phyloP scores from a whole-genome alignment of 2,888 invertebrate genomes.

The Lypha dubia region DNA sequence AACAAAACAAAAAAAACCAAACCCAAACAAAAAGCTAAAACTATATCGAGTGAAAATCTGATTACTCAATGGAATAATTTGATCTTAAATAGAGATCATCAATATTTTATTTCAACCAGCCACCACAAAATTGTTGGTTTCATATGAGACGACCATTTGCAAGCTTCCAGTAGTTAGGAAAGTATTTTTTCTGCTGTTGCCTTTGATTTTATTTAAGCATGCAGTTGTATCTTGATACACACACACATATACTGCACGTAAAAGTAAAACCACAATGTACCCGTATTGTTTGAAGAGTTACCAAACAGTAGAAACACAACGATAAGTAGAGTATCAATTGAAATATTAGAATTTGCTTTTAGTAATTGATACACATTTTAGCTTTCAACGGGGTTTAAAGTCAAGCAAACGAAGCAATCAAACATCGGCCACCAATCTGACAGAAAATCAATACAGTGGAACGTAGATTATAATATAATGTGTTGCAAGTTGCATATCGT shows the following conservation, averaged over 20 bases:
- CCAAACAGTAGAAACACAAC: background rate
- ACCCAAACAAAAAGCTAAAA: constrained; percentile 11
- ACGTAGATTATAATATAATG: background rate
- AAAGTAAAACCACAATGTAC: constrained; percentile 62
- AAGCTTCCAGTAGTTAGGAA: constrained; percentile 35
- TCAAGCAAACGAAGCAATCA: constrained; percentile 13
- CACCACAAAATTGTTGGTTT: constrained; percentile 52
- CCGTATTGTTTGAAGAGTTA: constrained; percentile 35
- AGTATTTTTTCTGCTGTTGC: background rate
- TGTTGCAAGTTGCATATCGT: too few species aligned
- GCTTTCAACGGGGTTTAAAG: constrained; percentile 40
- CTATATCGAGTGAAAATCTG: constrained; percentile 17
- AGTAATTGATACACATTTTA: constrained; percentile 49
- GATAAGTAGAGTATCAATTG: constrained; percentile 51
- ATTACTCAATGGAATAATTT: constrained; percentile 52
- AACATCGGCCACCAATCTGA: constrained; percentile 8
- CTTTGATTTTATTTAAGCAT: constrained; percentile 13
- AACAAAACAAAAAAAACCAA: constrained; percentile 21
- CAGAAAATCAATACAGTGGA: constrained; percentile 18
- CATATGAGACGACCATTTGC: constrained; percentile 18
- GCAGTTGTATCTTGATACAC: background rate
- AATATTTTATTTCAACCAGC: constrained; percentile 51
- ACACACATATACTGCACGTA: constrained; percentile 31
- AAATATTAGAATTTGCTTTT: constrained; percentile 45
- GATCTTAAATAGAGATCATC: constrained; percentile 56